Base-by-base conservation (phyloP, 2,888 invertebrate genomes). In the Apotomis capreana region DNA sequence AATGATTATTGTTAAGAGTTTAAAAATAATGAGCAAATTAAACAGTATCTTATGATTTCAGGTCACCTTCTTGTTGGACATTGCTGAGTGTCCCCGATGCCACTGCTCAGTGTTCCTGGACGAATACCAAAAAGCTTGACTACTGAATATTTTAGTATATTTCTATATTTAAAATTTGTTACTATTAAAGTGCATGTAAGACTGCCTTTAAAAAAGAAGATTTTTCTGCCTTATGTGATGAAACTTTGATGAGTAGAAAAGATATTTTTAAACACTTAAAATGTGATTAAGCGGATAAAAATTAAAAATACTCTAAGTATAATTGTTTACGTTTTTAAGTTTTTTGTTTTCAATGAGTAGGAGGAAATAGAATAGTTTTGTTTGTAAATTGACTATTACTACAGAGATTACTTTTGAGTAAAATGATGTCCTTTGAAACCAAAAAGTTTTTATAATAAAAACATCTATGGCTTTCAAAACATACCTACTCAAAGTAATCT, bases 21-120 rank as follows among this genome's bases (percentile, higher is more conserved):
- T 26, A 26, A 26, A 26, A 26, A 26, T 26, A 26, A 26, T 26
- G 26, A 26, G 26, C 40, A 40, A 40, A 40, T 40, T 40, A 40
- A 40, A 6, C 0, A 40, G 0, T 6, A 40, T 40, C 40, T 40
- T 40, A 40, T 40, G 6, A 51, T 88, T 87, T 40, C 87, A 94
- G 94, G 90, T 93, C 5, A 89, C 90, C 49, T 94, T 93, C 76
- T 79, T 94, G 36, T 79, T 91, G 75, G 94, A 94, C 70, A 89
- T 94, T 70, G 76, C 89, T 0, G 90, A 92, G 70, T 94, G 94
- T 75, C 94, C 94, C 4, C 85, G 89, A 8, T 94, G 94, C 80
- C 89, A 87, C 70, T 90, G 90, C 10, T 75, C 89, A 36, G 81
- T 83, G 15, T 91, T 87, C 76, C 77, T 93, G 73, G 92, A 92